Evolutionary conservation across 1,140 invertebrate species (phyloP), one percentile per base, ranked within the genome.

Genomic region (Drosophila nannoptera): DNA sequence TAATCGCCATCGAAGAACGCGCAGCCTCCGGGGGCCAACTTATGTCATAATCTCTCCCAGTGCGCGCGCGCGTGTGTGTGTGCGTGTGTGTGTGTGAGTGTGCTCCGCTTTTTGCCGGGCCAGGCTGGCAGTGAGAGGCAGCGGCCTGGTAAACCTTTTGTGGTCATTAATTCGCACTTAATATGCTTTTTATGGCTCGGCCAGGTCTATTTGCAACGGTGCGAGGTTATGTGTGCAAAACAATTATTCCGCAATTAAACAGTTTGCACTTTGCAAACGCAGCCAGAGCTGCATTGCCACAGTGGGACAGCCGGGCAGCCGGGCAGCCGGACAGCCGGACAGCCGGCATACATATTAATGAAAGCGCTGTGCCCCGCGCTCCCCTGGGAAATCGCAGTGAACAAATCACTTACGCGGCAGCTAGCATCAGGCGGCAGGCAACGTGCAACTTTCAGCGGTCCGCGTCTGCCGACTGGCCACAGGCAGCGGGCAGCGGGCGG

Each of bases 171-270:
- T 86, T 86, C 81, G 81, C 81, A 86, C 81, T 86, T 86, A 86
- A 86, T 86, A 86, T 87, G 81, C 81, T 86, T 86, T 86, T 86
- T 86, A 86, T 87, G 81, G 82, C 77, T 60, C 56, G 67, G 33
- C 22, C 53, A 59, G 67, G 61, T 65, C 54, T 60, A 80, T 84
- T 86, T 81, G 82, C 74, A 87, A 87, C 70, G 77, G 82, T 77
- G 81, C 82, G 81, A 87, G 77, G 77, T 77, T 87, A 87, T 87
- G 77, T 86, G 81, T 75, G 81, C 80, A 87, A 87, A 87, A 87
- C 84, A 87, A 87, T 87, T 87, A 87, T 87, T 87, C 84, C 75
- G 84, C 84, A 87, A 87, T 87, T 87, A 87, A 87, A 87, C 81
- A 86, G 82, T 86, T 86, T 86, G 82, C 81, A 86, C 81, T 86